Conservation (phyloP, 2,113 vertebrate genomes). For the Erinaceus europaeus region DNA sequence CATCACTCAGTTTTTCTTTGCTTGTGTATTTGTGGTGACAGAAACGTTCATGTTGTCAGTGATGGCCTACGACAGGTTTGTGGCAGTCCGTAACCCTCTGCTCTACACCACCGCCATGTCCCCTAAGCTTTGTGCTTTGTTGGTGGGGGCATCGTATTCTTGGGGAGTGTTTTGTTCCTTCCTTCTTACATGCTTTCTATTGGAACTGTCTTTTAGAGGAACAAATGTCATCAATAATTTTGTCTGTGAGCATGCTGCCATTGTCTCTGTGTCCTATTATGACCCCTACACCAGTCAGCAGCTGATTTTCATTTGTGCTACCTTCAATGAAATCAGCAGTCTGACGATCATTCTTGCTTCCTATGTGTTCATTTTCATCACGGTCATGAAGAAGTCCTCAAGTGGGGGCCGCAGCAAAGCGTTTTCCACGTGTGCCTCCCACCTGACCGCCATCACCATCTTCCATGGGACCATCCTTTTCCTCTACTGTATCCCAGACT, state of each 20-base stretch:
- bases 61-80: conserved; percentile 59
- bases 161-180: neutral
- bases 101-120: neutral
- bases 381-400: conserved; percentile 32
- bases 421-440: too few relatives aligned
- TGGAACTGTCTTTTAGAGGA: conserved; percentile 19
- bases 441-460: too few relatives aligned
- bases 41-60: conserved; percentile 39
- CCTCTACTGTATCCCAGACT: conserved; percentile 6
- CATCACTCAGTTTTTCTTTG: conserved; percentile 41
- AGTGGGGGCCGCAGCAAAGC: rapidly evolving
- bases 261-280: conserved; percentile 24
- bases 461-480: too few relatives aligned
- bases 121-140: neutral
- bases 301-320: neutral
- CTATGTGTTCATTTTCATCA: neutral
- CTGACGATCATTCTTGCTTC: neutral
- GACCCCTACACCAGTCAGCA: neutral
- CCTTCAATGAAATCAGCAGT: neutral
- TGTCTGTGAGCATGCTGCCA: conserved; percentile 43
- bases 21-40: neutral
- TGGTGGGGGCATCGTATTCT: neutral
- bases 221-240: conserved; percentile 24
- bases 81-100: neutral
- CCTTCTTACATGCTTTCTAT: too few relatives aligned